Evolutionary conservation across 2,888 invertebrate genomes (phyloP).

Genomic region (Brachyptera putata): DNA sequence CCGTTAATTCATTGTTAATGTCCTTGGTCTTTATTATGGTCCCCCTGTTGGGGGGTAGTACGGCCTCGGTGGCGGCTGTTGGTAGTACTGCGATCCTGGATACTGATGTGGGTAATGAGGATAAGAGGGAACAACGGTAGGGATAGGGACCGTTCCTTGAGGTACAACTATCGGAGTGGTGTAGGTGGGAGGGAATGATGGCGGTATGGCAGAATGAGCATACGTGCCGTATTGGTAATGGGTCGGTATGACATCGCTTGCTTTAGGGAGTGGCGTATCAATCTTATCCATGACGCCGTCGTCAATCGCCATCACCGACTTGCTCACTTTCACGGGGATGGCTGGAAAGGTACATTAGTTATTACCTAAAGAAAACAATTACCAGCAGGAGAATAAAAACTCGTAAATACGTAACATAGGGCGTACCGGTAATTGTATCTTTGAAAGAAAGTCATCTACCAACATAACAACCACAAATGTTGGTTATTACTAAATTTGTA

Average conservation of each 20-base stretch:
- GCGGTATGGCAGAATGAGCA: constrained; percentile 9
- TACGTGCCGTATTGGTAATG: constrained; percentile 26
- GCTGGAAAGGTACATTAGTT: constrained; percentile 20
- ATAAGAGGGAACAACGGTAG: constrained; percentile 2
- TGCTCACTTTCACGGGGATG: constrained; percentile 30
- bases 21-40: not conserved
- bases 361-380: too few relatives aligned
- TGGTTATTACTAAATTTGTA: too few relatives aligned
- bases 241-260: not conserved
- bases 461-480: too few relatives aligned
- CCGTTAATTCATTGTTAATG: not conserved
- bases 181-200: constrained; percentile 24
- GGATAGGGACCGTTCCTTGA: not conserved
- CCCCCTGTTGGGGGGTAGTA: constrained; percentile 23
- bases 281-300: constrained; percentile 10
- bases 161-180: constrained; percentile 13
- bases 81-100: constrained; percentile 21
- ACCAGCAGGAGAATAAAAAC: too few relatives aligned
- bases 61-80: constrained; percentile 12
- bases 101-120: constrained; percentile 14
- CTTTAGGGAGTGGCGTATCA: constrained; percentile 4
- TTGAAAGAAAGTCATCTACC: too few relatives aligned
- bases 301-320: constrained; percentile 16
- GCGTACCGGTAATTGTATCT: too few relatives aligned
- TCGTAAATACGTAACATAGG: too few relatives aligned